Percentiles rank a stretch among this genome's conserved stretches.
phyloP scores from a whole-genome alignment of 1,140 invertebrate species.

The Drosophila cardini region DNA sequence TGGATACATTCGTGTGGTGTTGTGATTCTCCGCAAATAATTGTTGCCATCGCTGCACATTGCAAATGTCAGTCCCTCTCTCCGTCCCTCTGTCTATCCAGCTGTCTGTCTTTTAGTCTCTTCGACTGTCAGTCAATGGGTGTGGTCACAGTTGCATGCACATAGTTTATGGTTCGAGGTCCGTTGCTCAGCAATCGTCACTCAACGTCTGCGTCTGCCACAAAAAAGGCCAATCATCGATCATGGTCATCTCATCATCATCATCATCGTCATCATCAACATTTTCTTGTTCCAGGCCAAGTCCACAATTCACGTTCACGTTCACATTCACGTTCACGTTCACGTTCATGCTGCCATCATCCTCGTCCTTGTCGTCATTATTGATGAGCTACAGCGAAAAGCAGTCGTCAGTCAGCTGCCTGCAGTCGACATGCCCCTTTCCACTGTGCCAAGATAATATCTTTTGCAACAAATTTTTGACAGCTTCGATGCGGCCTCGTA shows the following conservation, averaged over 20 bases:
- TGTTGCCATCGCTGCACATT: constrained; percentile 64
- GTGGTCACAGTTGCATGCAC: constrained; percentile 64
- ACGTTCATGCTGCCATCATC: neutral
- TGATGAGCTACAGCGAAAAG: constrained; percentile 65
- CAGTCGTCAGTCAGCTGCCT: constrained; percentile 50
- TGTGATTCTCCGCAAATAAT: constrained; percentile 76
- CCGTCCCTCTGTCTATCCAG: neutral
- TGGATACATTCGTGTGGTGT: constrained; percentile 54
- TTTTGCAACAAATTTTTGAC: constrained; percentile 83
- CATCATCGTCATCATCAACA: constrained; percentile 30
- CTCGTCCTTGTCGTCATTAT: constrained; percentile 56
- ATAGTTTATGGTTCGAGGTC: constrained; percentile 43
- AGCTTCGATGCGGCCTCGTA: constrained; percentile 68
- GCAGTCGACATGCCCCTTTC: constrained; percentile 32
- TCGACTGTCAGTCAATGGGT: constrained; percentile 67
- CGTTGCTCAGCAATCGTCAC: constrained; percentile 69
- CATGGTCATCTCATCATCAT: constrained; percentile 78
- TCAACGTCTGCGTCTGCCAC: constrained; percentile 68
- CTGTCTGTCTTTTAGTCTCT: constrained; percentile 31
- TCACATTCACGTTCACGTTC: constrained; percentile 1
- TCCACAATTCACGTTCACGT: constrained; percentile 6
- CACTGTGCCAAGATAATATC: constrained; percentile 71
- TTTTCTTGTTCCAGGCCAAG: constrained; percentile 12
- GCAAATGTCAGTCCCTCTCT: constrained; percentile 35
- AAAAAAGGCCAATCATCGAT: constrained; percentile 83